phyloP scores from a whole-genome alignment of 2,888 invertebrate species.

The Lycaena phlaeas region DNA sequence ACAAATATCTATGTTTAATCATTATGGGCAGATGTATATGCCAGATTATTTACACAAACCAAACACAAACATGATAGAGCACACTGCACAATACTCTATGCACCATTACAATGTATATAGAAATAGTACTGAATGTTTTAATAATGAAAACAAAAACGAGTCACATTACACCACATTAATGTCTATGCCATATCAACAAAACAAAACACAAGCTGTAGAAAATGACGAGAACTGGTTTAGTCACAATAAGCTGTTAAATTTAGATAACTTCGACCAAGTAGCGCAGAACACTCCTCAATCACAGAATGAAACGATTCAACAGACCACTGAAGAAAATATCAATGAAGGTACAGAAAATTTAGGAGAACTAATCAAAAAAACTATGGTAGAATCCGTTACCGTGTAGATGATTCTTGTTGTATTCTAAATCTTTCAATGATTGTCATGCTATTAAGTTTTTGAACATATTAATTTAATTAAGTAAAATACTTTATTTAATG shows the following conservation, averaged over 20 bases:
- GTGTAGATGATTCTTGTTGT: conserved; percentile 76
- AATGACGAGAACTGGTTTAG: conserved; percentile 68
- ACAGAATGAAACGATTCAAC: conserved; percentile 28
- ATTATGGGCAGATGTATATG: conserved; percentile 62
- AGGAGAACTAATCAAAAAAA: conserved; percentile 93
- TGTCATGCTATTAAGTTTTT: conserved; percentile 60
- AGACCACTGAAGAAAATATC: conserved; percentile 29
- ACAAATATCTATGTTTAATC: conserved; percentile 64
- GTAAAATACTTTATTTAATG: conserved; percentile 15
- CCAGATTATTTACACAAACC: conserved; percentile 58
- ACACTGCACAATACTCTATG: conserved; percentile 48
- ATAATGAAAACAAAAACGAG: conserved; percentile 61
- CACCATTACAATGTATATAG: conserved; percentile 57
- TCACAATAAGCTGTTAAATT: conserved; percentile 50
- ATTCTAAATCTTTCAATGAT: conserved; percentile 49
- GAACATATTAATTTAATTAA: conserved; percentile 51
- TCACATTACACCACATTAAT: conserved; percentile 79
- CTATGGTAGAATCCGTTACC: conserved; percentile 92
- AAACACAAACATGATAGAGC: conserved; percentile 37
- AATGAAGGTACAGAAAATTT: conserved; percentile 81
- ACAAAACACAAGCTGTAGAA: conserved; percentile 77
- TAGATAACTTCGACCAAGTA: conserved; percentile 50
- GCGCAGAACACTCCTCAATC: conserved; percentile 44
- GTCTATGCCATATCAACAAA: conserved; percentile 75
- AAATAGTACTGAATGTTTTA: conserved; percentile 45